Evolutionary conservation across 2,113 vertebrate species (phyloP).

Genomic region (Paradisaea rubra): DNA sequence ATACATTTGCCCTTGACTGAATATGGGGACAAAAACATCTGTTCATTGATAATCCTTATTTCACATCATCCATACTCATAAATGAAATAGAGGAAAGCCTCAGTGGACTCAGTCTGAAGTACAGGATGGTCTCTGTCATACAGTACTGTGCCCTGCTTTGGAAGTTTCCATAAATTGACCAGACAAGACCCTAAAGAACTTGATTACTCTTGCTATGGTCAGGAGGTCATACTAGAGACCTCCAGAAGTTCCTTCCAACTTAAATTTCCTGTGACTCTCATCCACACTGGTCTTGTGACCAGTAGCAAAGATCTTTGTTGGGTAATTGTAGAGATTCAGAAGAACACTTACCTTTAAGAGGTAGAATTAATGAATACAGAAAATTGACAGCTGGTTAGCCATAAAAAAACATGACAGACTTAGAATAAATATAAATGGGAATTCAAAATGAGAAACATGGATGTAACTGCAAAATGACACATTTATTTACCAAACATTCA

Average conservation of each 20-base stretch:
- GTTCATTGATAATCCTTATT: background rate
- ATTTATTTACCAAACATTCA: background rate
- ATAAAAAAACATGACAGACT: background rate
- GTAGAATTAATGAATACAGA: background rate
- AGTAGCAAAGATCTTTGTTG: background rate
- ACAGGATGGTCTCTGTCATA: background rate
- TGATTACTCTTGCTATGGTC: background rate
- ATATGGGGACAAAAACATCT: background rate
- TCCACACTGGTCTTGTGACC: background rate
- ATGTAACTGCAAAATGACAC: background rate
- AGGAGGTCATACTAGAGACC: background rate
- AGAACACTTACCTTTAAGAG: background rate
- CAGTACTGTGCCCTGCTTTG: background rate
- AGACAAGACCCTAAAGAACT: background rate
- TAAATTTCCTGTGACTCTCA: background rate
- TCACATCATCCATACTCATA: background rate
- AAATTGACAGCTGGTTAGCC: background rate
- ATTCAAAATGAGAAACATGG: background rate
- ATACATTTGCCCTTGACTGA: background rate
- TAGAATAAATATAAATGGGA: background rate
- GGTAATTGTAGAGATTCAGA: background rate
- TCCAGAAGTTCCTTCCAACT: background rate
- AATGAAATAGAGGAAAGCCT: background rate
- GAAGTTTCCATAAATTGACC: background rate
- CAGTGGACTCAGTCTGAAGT: background rate